Evolutionary conservation across 2,888 invertebrate species (phyloP), one percentile per base, ranked within the genome.

Genomic region (Meiosimyza decipiens): DNA sequence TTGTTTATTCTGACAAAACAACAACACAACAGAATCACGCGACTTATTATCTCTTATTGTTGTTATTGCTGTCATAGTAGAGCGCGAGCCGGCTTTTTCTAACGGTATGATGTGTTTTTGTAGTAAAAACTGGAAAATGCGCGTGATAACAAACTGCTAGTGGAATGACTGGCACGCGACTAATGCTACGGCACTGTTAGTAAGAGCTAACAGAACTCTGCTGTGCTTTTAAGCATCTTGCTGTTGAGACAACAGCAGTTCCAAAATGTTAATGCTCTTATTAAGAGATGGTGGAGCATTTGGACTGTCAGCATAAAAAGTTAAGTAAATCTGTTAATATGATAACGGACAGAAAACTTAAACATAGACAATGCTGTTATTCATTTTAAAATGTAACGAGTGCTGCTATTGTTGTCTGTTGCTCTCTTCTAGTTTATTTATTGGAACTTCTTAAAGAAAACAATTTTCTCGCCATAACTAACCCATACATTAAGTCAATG

Each of bases 1-100:
- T 51, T 64, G 73, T 71, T 70, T 33, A 55, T 67, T 66, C 22
- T 59, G 73, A 59, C 51, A 65, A 71, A 73, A 73, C 75, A 72
- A 72, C 69, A 72, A 68, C 49, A 72, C 64, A 72, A 59, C 69
- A 68, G 5, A 33, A 57, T 49, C 49, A 64, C 57, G 15, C 18
- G 18, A 67, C 67, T 22, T 47, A 11, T 18, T 49, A 50, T 15
- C 40, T 40, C 9, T 40, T 40, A 1, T 40, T 40, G 40, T 40
- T 40, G 6, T 40, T 40, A 40, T 40, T 40, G 40, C 40, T 40
- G 40, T 40, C 40, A 40, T 50, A 22, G 49, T 13, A 49, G 49
- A 49, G 13, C 57, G 16, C 16, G 33, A 62, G 16, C 47, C 47
- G 40, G 67, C 54, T 49, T 57, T 40, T 68, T 68, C 9, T 68